Percentiles rank a stretch among this genome's conserved stretches.
Evolutionary conservation across 1,140 invertebrate species (phyloP).

Genomic region (Gryon sp.): DNA sequence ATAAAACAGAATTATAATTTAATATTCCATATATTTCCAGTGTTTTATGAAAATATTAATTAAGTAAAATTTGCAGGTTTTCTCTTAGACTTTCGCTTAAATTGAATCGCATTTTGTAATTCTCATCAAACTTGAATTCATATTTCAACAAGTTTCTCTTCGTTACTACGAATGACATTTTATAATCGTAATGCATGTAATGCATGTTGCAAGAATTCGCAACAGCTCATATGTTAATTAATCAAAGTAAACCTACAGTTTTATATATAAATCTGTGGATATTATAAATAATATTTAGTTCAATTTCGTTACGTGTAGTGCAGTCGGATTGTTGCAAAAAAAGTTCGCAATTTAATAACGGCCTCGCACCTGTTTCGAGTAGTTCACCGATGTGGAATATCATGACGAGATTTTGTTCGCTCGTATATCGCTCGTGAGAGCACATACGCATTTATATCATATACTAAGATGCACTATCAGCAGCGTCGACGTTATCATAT

Average conservation of each 20-base stretch:
- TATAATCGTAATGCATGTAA: constrained; percentile 34
- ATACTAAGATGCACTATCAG: constrained; percentile 51
- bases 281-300: constrained; percentile 57
- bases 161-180: constrained; percentile 9
- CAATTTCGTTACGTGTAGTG: constrained; percentile 56
- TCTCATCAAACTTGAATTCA: constrained; percentile 26
- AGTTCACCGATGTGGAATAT: constrained; percentile 63
- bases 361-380: constrained; percentile 61
- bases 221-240: constrained; percentile 49
- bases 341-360: constrained; percentile 64
- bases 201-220: constrained; percentile 9
- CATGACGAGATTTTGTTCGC: constrained; percentile 58
- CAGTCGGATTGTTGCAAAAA: constrained; percentile 30
- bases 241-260: background rate
- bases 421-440: constrained; percentile 36
- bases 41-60: too few species aligned
- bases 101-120: constrained; percentile 4
- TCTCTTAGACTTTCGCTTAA: constrained; percentile 6
- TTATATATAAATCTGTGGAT: constrained; percentile 12
- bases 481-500: constrained; percentile 24
- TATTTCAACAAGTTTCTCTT: constrained; percentile 4
- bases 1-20: too few species aligned
- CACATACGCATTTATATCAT: constrained; percentile 38
- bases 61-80: too few species aligned
- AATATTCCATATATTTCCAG: too few species aligned